A percentile compares a stretch with the other conserved stretches of the same genome.
phyloP scores from a whole-genome alignment of 2,888 invertebrate species.

The Drosophila hamatofila region DNA sequence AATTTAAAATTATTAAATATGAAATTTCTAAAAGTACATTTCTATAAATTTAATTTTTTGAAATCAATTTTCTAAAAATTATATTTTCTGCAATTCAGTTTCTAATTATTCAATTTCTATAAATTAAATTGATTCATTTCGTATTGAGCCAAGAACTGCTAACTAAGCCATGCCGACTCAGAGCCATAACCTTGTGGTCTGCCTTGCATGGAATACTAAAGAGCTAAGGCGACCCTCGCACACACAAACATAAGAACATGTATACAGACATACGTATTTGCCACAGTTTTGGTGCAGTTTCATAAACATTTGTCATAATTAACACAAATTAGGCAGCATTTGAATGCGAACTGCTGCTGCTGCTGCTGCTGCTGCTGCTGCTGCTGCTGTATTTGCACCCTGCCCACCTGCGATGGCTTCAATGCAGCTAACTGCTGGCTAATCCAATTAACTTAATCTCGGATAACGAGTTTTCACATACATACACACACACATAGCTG shows the following conservation, averaged over 20 bases:
- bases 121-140: too few relatives aligned
- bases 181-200: constrained; percentile 11
- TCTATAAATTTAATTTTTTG: too few relatives aligned
- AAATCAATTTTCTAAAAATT: too few relatives aligned
- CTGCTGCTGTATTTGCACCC: constrained; percentile 34
- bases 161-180: too few relatives aligned
- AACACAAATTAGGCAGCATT: constrained; percentile 67
- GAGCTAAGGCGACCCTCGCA: constrained; percentile 43
- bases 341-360: constrained; percentile 41
- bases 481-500: constrained; percentile 5
- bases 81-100: too few relatives aligned
- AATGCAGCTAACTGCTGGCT: constrained; percentile 45
- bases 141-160: too few relatives aligned
- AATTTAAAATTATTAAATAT: too few relatives aligned
- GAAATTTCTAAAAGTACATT: too few relatives aligned
- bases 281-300: constrained; percentile 31
- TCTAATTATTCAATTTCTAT: too few relatives aligned
- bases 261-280: constrained; percentile 1
- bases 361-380: constrained; percentile 10
- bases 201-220: constrained; percentile 3
- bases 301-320: constrained; percentile 77
- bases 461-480: constrained; percentile 62
- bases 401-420: constrained; percentile 38
- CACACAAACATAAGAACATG: neutral
- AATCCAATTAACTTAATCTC: constrained; percentile 76